Base-by-base conservation (phyloP, 2,888 invertebrate genomes). In the Cosmopolites sordidus region DNA sequence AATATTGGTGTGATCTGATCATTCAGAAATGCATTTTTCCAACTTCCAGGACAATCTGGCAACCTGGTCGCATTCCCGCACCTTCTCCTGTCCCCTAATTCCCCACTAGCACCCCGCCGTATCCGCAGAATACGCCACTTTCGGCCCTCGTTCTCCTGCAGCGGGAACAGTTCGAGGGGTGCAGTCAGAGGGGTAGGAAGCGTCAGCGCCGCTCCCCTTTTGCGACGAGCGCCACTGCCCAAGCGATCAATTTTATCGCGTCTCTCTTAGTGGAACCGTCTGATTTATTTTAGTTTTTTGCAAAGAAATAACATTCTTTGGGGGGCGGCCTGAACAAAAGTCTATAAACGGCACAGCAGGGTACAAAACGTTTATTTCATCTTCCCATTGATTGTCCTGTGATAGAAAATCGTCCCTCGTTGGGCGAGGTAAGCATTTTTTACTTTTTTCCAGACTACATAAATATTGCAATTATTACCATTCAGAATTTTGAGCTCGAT, bases 181-280 rank as follows among this genome's bases (percentile, higher is more conserved):
- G 70, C 71, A 68, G 69, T 71, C 70, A 69, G 72, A 49, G 51
- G 73, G 73, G 73, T 70, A 71, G 72, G 70, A 72, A 71, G 69
- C 69, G 68, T 72, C 70, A 69, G 70, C 71, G 69, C 71, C 48
- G 55, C 52, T 29, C 44, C 51, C 54, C 48, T 43, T 40, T 37
- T 41, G 46, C 33, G 52, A 52, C 56, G 56, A 49, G 56, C 52
- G 52, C 49, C 56, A 38, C 51, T 52, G 50, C 14, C 18, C 30
- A 22, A 17, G 42, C 56, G 56, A 56, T 56, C 57, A 54, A 57
- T 54, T 51, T 50, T 44, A 43, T 42, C 18, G 48, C 50, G 50
- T 50, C 48, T 45, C 42, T 43, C 22, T 22, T 29, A 50, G 47
- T 44, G 22, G 43, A 39, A 39, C 48, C 44, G 48, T 48, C 41